Evolutionary conservation across 2,113 vertebrate species (phyloP).

Genomic region (Procavia capensis): DNA sequence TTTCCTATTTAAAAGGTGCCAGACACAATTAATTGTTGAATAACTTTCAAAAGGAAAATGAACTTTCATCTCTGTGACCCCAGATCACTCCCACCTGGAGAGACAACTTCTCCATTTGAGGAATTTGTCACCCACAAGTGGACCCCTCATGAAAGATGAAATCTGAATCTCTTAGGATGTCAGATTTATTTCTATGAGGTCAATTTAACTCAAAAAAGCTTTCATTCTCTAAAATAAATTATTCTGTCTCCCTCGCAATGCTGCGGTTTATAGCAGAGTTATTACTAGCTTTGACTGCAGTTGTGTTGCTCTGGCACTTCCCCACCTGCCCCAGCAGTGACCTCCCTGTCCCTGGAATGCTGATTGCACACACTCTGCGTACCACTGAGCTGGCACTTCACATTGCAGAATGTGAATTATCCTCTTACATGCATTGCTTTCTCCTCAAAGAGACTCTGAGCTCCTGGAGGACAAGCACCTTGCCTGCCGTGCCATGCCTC

Average conservation of each 20-base stretch:
- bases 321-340: slow-evolving; percentile 46
- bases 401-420: background rate
- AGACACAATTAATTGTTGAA: background rate
- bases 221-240: background rate
- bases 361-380: background rate
- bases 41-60: background rate
- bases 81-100: background rate
- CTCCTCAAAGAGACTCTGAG: background rate
- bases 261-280: slow-evolving; percentile 53
- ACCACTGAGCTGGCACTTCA: background rate
- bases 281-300: slow-evolving; percentile 46
- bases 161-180: background rate
- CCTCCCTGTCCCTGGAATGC: slow-evolving; percentile 19
- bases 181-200: slow-evolving; percentile 33
- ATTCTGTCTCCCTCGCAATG: background rate
- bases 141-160: background rate
- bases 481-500: background rate
- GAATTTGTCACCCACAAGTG: slow-evolving; percentile 5
- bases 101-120: background rate
- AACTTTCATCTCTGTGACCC: slow-evolving; percentile 32
- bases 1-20: slow-evolving; percentile 51
- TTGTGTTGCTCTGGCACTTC: background rate
- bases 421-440: background rate
- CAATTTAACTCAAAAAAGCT: background rate
- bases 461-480: background rate